Conservation (phyloP, 2,113 vertebrate genomes). For the Leptodactylus fuscus region DNA sequence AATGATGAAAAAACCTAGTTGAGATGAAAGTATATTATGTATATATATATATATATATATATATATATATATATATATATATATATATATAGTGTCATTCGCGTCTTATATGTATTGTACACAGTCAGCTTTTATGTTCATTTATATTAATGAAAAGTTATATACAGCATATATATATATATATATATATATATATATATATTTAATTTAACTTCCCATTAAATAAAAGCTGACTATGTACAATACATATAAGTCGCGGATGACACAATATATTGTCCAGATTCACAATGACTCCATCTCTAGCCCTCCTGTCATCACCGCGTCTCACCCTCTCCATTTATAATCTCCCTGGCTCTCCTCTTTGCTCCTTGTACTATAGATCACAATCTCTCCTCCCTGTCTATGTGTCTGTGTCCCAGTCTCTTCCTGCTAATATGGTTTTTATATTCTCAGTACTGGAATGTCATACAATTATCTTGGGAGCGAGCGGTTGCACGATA, state of each 20-base stretch:
- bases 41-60: too few species aligned
- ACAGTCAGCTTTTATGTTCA: too few species aligned
- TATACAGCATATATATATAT: too few species aligned
- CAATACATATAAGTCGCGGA: background rate
- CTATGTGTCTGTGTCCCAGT: conserved; percentile 23
- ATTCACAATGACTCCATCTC: background rate
- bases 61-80: too few species aligned
- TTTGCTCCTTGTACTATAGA: background rate
- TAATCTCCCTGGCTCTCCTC: background rate
- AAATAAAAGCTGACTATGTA: conserved; percentile 11
- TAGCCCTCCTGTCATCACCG: conserved; percentile 15
- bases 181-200: background rate
- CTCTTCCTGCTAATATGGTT: conserved; percentile 39
- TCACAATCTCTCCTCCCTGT: conserved; percentile 23
- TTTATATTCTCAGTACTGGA: conserved; percentile 41
- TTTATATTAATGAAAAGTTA: too few species aligned
- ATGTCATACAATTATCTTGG: conserved; percentile 37
- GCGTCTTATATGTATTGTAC: too few species aligned
- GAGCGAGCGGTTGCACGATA: conserved; percentile 45
- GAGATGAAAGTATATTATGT: too few species aligned
- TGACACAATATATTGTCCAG: conserved; percentile 34
- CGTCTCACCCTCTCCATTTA: conserved; percentile 10
- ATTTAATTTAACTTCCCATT: background rate
- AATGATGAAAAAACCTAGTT: too few species aligned
- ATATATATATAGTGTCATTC: too few species aligned